Evolutionary conservation across 2,888 invertebrate species (phyloP), one percentile per base, ranked within the genome.

Genomic region (Cynaeus angustus): DNA sequence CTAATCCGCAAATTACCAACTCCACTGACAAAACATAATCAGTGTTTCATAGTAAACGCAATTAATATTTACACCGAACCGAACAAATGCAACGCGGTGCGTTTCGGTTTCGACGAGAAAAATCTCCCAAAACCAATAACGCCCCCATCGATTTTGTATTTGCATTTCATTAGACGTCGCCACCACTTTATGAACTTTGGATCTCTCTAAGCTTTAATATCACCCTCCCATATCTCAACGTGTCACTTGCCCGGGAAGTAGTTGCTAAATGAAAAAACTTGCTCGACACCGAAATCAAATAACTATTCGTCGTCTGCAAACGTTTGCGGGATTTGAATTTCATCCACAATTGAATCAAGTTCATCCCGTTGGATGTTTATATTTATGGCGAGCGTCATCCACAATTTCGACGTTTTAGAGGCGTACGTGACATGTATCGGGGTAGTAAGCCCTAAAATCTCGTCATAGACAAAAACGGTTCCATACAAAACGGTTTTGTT

Each of bases 281-380:
- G 1, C 7, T 21, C 21, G 21, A 21, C 33, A 9, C n/a, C n/a
- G 33, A n/a, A n/a, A n/a, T 33, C 33, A n/a, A 33, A 33, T 33
- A 33, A 33, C 33, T 33, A n/a, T 33, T 33, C n/a, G 33, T 33
- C 33, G 33, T 33, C 33, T 33, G 33, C 33, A 33, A 33, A 33
- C 33, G n/a, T n/a, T 7, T 33, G 33, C 33, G 46, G 46, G 30
- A 59, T 59, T 46, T 59, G 59, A 46, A 59, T 46, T 58, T 59
- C 33, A 62, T 38, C 62, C 62, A 62, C 62, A 62, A 62, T 62
- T 62, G 62, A 62, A 62, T 62, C 62, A 37, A 10, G 21, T 50
- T 50, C 26, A 48, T 50, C 62, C 62, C 13, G 13, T 21, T 30
- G 30, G 28, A 59, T 59, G 62, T 62, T 62, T 52, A 62, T 53